Percentiles rank a stretch among this genome's conserved stretches.
These are phyloP conservation scores for Cyprinella venusta DNA, from an alignment of 2,797 vertebrate species.

Conservation along the genomic window DNA sequence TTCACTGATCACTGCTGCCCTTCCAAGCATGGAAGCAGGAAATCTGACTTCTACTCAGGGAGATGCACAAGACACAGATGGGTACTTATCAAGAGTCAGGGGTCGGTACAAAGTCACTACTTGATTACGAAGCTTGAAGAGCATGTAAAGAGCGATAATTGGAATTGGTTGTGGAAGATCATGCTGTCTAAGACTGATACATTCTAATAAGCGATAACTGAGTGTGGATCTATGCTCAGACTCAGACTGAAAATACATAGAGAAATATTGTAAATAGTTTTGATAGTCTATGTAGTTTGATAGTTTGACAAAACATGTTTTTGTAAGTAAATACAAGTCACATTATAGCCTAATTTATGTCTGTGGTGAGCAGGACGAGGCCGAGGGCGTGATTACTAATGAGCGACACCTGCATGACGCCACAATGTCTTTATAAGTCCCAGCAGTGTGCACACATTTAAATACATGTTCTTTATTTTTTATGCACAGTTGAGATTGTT, in stretches of 20 bases:
- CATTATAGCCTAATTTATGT: not conserved
- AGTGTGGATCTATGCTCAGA: not conserved
- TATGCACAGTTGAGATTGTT: not conserved
- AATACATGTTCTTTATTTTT: not conserved
- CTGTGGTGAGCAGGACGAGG: too few relatives aligned
- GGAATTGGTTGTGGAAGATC: conserved; percentile 25
- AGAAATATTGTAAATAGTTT: not conserved
- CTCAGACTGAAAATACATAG: not conserved
- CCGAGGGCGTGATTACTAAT: too few relatives aligned
- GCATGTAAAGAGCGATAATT: conserved; percentile 42
- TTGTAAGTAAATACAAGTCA: not conserved
- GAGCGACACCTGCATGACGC: too few relatives aligned
- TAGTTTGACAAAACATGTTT: not conserved
- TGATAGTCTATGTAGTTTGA: not conserved
- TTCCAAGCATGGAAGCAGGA: conserved; percentile 31
- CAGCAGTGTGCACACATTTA: not conserved
- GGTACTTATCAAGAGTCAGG: conserved; percentile 27
- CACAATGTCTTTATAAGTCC: too few relatives aligned
- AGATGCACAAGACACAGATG: conserved; percentile 14
- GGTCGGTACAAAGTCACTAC: conserved; percentile 41
- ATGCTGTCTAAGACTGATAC: not conserved
- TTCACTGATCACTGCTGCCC: conserved; percentile 53
- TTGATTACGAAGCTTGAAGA: conserved; percentile 37
- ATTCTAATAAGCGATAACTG: conserved; percentile 1
- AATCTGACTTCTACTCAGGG: conserved; percentile 45